A percentile compares a stretch with the other conserved stretches of the same genome.
These are phyloP conservation scores for Sesamia inferens DNA, from an alignment of 2,888 invertebrate species.

Conservation along the genomic window DNA sequence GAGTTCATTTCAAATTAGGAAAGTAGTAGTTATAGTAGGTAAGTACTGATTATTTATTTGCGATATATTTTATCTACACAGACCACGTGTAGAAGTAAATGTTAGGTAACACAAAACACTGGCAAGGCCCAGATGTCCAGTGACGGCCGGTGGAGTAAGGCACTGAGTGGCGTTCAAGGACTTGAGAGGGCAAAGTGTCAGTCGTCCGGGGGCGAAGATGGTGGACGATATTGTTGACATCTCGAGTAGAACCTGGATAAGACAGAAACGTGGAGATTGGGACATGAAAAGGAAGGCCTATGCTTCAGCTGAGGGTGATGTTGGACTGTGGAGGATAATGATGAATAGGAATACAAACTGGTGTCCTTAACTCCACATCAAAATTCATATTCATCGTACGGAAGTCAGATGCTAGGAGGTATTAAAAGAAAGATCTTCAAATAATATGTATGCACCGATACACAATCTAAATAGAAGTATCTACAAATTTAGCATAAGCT, in stretches of 20 bases:
- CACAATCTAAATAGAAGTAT: background rate
- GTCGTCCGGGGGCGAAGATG: too few relatives aligned
- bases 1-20: slow-evolving; percentile 25
- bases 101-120: background rate
- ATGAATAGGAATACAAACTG: background rate
- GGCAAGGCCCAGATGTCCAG: too few relatives aligned
- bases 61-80: background rate
- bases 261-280: background rate
- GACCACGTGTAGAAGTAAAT: background rate
- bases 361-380: background rate
- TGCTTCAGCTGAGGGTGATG: background rate
- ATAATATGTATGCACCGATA: background rate
- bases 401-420: background rate
- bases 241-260: background rate
- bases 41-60: background rate
- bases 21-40: slow-evolving; percentile 7
- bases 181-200: too few relatives aligned
- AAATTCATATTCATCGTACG: background rate
- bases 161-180: background rate
- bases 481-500: background rate
- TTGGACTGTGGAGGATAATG: background rate
- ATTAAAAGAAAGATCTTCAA: background rate
- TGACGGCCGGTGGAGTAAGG: too few relatives aligned
- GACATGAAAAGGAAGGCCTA: background rate
- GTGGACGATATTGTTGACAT: background rate